These are phyloP conservation scores for Melanotaenia pygmaea DNA, from an alignment of 2,797 vertebrate genomes.

Conservation along the genomic window DNA sequence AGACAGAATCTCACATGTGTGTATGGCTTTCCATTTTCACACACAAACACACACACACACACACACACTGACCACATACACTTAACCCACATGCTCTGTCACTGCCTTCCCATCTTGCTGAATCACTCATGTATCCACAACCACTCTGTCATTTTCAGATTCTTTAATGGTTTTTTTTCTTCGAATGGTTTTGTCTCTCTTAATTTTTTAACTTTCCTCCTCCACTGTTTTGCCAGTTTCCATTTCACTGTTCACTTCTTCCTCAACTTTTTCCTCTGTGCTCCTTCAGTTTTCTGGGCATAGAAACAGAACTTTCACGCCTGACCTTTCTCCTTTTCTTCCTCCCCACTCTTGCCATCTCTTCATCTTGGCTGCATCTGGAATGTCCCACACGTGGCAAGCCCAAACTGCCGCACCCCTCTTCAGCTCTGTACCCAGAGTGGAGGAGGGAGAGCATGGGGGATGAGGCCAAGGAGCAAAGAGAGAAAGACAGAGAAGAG, in stretches of 20 bases:
- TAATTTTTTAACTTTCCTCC: not conserved
- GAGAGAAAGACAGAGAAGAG: slow-evolving; percentile 9
- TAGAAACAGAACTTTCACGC: slow-evolving; percentile 6
- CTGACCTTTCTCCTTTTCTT: slow-evolving; percentile 34
- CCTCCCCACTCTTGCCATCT: slow-evolving; percentile 53
- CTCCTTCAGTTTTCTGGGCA: slow-evolving; percentile 31
- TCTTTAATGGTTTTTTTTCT: not conserved
- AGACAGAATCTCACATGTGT: slow-evolving; percentile 52
- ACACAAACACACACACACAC: slow-evolving; percentile 2
- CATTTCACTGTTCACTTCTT: slow-evolving; percentile 31
- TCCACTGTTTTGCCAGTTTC: slow-evolving; percentile 46
- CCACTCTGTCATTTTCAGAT: slow-evolving; percentile 14
- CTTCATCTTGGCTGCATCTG: slow-evolving; percentile 70
- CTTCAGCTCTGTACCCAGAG: slow-evolving; percentile 65
- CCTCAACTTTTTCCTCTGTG: slow-evolving; percentile 8
- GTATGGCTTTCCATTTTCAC: slow-evolving; percentile 15
- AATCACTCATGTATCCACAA: slow-evolving; percentile 33
- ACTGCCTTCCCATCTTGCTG: slow-evolving; percentile 41
- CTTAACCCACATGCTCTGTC: slow-evolving; percentile 52
- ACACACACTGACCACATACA: slow-evolving; percentile 42
- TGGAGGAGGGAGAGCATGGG: slow-evolving; percentile 47
- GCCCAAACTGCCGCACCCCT: slow-evolving; percentile 78
- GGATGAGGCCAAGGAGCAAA: slow-evolving; percentile 21
- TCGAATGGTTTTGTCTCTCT: slow-evolving; percentile 31
- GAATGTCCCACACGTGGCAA: slow-evolving; percentile 89